Conservation (phyloP, 2,113 vertebrate species). For the Catagonus wagneri region DNA sequence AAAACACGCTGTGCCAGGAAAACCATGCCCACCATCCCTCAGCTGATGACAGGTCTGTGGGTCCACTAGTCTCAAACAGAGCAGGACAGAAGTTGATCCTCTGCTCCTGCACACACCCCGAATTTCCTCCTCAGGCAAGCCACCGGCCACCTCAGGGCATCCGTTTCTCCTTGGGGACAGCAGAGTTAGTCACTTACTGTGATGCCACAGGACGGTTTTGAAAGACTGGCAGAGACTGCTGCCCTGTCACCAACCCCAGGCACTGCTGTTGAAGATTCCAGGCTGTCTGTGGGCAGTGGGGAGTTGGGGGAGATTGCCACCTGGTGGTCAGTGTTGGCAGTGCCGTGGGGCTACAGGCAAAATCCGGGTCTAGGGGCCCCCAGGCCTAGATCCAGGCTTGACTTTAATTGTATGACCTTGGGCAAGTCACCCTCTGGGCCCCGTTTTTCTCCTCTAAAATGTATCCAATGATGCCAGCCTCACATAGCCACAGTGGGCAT, state of each 20-base stretch:
- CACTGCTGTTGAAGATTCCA: neutral
- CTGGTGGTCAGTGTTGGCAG: conserved; percentile 61
- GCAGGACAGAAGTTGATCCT: neutral
- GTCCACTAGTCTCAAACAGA: neutral
- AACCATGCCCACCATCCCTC: neutral
- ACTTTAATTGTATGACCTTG: neutral
- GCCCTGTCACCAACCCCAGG: neutral
- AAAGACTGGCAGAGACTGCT: neutral
- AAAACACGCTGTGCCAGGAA: neutral
- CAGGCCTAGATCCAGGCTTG: neutral
- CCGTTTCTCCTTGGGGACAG: neutral
- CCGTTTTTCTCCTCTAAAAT: conserved; percentile 4
- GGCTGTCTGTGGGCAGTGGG: neutral
- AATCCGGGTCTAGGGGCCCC: neutral
- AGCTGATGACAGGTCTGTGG: too few relatives aligned
- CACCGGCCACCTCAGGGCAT: neutral
- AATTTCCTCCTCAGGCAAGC: neutral
- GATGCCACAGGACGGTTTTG: neutral
- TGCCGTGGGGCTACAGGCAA: neutral
- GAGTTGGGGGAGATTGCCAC: conserved; percentile 62
- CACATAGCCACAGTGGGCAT: neutral
- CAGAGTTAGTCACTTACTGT: neutral
- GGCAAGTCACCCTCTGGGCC: neutral
- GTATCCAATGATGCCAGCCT: neutral
- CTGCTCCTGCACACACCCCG: neutral